Evolutionary conservation across 2,888 invertebrate genomes (phyloP).

Genomic region (Diloba caeruleocephala): DNA sequence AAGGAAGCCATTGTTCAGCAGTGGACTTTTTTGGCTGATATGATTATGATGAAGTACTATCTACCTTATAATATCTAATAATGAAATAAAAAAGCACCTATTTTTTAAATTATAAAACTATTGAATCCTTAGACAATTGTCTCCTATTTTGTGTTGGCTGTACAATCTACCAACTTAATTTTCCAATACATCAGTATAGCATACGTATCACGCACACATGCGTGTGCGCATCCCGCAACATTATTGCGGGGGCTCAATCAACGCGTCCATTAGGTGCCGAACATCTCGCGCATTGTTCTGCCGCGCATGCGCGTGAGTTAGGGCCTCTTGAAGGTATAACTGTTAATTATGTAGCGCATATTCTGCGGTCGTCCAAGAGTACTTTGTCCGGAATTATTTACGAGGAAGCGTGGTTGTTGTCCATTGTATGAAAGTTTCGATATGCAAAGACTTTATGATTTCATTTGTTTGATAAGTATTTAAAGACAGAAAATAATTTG

Average conservation of each 20-base stretch:
- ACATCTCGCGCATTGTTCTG: conserved; percentile 79
- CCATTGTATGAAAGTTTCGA: conserved; percentile 46
- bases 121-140: no score
- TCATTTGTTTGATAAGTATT: no score
- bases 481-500: no score
- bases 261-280: conserved; percentile 78
- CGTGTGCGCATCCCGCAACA: conserved; percentile 60
- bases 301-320: conserved; percentile 74
- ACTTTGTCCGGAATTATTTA: conserved; percentile 78
- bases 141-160: no score
- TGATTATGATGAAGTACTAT: no score
- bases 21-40: no score
- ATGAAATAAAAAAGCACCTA: no score
- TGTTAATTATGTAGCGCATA: conserved; percentile 83
- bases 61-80: no score
- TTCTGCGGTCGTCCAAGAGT: conserved; percentile 70
- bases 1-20: no score
- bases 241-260: conserved; percentile 73
- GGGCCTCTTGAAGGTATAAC: conserved; percentile 80
- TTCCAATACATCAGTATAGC: conserved; percentile 12
- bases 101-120: no score
- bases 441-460: no score
- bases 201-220: conserved; percentile 39
- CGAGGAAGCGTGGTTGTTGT: conserved; percentile 63
- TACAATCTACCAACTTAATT: no score